These are phyloP conservation scores for Oreocharis arfaki DNA, from an alignment of 2,113 vertebrate genomes.

Conservation along the genomic window DNA sequence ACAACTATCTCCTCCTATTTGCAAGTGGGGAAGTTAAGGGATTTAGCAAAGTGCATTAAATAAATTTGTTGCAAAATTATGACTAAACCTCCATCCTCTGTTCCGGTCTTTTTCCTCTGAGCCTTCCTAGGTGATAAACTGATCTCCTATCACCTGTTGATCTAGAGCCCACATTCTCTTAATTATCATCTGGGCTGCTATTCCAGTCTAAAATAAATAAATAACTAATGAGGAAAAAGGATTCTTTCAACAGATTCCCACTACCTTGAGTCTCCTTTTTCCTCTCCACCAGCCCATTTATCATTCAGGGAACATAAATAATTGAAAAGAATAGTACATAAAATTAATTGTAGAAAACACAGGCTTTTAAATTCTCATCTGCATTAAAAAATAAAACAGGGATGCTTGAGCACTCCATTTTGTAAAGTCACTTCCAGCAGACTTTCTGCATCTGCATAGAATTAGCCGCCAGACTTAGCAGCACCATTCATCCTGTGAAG, in stretches of 20 bases:
- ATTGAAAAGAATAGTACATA: slow-evolving; percentile 66
- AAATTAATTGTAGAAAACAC: slow-evolving; percentile 66
- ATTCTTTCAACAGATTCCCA: neutral
- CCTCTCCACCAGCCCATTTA: neutral
- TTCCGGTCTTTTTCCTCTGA: neutral
- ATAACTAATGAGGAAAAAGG: neutral
- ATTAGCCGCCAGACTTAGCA: slow-evolving; percentile 32
- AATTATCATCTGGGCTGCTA: neutral
- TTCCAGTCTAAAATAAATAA: slow-evolving; percentile 46
- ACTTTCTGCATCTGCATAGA: slow-evolving; percentile 39
- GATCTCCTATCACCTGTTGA: neutral
- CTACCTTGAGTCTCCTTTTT: neutral
- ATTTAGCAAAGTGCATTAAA: neutral
- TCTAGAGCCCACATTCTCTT: neutral
- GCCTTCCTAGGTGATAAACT: neutral
- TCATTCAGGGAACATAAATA: slow-evolving; percentile 62
- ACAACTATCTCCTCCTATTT: neutral
- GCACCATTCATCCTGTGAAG: slow-evolving; percentile 41
- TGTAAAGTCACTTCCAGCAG: slow-evolving; percentile 34
- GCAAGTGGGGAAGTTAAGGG: neutral
- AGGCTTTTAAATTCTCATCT: slow-evolving; percentile 63
- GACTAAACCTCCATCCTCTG: neutral
- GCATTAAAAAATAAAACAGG: slow-evolving; percentile 61
- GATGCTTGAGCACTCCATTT: neutral
- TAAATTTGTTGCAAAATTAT: neutral